Evolutionary conservation across 2,113 vertebrate genomes (phyloP).

Genomic region (Notarius quadriscutis): DNA sequence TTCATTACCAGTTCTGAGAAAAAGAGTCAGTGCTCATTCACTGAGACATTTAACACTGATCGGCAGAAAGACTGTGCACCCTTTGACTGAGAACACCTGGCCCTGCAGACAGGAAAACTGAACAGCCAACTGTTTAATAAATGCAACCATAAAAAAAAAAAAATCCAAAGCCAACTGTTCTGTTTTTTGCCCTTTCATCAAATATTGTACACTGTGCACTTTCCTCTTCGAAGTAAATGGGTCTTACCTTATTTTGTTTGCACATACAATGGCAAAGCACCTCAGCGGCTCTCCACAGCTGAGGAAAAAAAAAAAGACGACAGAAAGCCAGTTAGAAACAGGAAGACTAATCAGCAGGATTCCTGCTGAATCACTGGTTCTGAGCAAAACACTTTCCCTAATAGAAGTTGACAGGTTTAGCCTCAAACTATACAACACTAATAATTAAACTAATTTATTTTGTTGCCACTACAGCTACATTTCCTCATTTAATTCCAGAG

Average conservation of each 20-base stretch:
- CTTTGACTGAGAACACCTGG: constrained; percentile 40
- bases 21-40: constrained; percentile 52
- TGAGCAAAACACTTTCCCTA: constrained; percentile 50
- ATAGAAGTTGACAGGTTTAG: constrained; percentile 21
- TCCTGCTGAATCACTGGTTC: constrained; percentile 57
- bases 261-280: constrained; percentile 41
- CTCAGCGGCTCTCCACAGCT: constrained; percentile 50
- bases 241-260: constrained; percentile 52
- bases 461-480: background rate
- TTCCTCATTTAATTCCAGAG: constrained; percentile 41
- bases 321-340: constrained; percentile 47
- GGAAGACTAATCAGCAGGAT: constrained; percentile 43
- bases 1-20: constrained; percentile 50
- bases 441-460: constrained; percentile 6
- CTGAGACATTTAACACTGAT: constrained; percentile 47
- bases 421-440: background rate
- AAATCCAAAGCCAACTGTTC: background rate
- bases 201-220: background rate
- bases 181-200: background rate
- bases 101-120: background rate
- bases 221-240: constrained; percentile 36
- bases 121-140: background rate
- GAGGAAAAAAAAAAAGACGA: constrained; percentile 36
- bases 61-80: constrained; percentile 19
- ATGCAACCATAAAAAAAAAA: background rate